Base-by-base conservation (phyloP, 1,140 invertebrate genomes). In the Rhyacophila brunnea region DNA sequence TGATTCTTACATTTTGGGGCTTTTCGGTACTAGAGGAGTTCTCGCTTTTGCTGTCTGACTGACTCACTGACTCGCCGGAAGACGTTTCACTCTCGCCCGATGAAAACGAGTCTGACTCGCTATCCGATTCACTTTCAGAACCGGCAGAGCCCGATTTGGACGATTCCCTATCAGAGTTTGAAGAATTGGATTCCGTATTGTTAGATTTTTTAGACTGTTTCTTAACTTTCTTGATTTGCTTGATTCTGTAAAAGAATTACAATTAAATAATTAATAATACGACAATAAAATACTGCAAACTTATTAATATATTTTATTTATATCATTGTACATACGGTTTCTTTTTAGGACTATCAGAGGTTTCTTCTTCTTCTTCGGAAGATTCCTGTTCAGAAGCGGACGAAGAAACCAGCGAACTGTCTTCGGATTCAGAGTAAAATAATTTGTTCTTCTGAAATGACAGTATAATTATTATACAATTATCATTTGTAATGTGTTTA, bases 21-120 rank as follows among this genome's bases (percentile, higher is more conserved):
- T 28, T 28, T 5, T 28, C 9, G 23, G 23, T 28, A 9, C 23
- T 35, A 34, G 52, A 6, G 7, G 52, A 54, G n/a, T 70, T 66
- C 14, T 75, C 71, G 3, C 72, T 69, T 36, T 78, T 72, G 56
- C 72, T 71, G 35, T 75, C 78, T 3, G 74, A 73, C 18, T 75
- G 69, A 18, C 68, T 73, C 2, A 73, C 73, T 1, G 71, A 73
- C 6, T 68, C 67, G 6, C 68, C 68, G 9, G 67, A 70, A 32
- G 60, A 68, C 0, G 72, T 71, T 42, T 75, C 74, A 35, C 70
- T 74, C n/a, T 76, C 72, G 10, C 71, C 71, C 5, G 40, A 32
- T 11, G 72, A 69, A 7, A 66, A 69, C 0, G 47, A 52, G 20
- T 53, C 57, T 23, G 43, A 49, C 13, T 35, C 34, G 1, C 53